These are phyloP conservation scores for Gallinago paraguaiae DNA, from an alignment of 2,113 vertebrate species.

Conservation along the genomic window DNA sequence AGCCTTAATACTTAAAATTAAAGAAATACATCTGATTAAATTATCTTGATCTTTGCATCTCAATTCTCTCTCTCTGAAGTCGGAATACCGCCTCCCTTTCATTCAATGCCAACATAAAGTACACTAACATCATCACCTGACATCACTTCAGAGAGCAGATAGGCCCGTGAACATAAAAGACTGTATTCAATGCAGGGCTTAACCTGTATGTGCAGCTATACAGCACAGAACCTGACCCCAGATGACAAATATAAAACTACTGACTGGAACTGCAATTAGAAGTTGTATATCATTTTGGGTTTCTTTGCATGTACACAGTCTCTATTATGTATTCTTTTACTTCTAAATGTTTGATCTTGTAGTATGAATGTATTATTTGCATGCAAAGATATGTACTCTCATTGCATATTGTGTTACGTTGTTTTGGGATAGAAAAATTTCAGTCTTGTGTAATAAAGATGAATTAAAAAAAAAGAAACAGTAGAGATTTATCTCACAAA, in stretches of 20 bases:
- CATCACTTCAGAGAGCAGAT: background rate
- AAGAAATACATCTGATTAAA: background rate
- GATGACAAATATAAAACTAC: background rate
- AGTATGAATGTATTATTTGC: background rate
- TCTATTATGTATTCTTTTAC: background rate
- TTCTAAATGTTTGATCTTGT: background rate
- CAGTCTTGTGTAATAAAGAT: background rate
- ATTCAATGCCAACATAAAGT: background rate
- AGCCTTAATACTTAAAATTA: background rate
- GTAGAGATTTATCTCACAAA: background rate
- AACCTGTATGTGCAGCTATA: background rate
- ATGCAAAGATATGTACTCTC: background rate
- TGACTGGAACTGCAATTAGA: background rate
- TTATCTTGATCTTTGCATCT: background rate
- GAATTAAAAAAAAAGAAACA: background rate
- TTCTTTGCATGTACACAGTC: background rate
- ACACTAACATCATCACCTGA: background rate
- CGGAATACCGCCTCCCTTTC: background rate
- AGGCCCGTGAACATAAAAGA: background rate
- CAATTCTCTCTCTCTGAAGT: background rate
- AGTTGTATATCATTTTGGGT: fast-evolving
- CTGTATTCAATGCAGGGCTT: background rate
- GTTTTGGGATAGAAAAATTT: background rate
- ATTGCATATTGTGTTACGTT: background rate
- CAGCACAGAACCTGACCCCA: background rate